Evolutionary conservation across 1,140 invertebrate species (phyloP).

Genomic region (Bombus affinis): DNA sequence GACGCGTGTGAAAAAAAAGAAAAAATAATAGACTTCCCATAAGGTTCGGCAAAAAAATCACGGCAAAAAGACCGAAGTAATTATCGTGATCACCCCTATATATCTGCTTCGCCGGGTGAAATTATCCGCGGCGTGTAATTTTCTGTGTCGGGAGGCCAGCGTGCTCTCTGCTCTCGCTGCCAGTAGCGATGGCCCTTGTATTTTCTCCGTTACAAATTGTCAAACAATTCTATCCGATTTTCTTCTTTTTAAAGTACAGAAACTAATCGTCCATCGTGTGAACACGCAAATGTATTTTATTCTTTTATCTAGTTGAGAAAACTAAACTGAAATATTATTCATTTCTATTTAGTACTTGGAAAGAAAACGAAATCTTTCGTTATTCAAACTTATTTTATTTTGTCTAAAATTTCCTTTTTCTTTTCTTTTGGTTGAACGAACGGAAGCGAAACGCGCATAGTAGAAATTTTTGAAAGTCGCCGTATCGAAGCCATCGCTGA

Average conservation of each 20-base stretch:
- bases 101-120: constrained; percentile 25
- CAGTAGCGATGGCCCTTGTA: neutral
- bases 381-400: too few species aligned
- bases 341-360: neutral
- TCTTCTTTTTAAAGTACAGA: neutral
- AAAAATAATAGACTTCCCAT: constrained; percentile 2
- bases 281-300: neutral
- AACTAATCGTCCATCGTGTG: neutral
- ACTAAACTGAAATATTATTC: neutral
- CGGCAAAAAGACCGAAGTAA: constrained; percentile 27
- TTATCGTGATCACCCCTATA: constrained; percentile 42
- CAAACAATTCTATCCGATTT: neutral
- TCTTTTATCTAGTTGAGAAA: neutral
- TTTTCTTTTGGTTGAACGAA: neutral
- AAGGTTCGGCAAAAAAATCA: constrained; percentile 29
- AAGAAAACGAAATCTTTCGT: neutral
- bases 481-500: constrained; percentile 1
- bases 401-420: neutral
- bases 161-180: neutral
- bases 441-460: neutral
- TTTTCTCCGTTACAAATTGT: neutral
- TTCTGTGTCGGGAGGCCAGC: constrained; percentile 31
- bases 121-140: constrained; percentile 47
- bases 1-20: neutral
- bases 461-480: neutral